Conservation (phyloP, 2,888 invertebrate genomes). For the Eugnorisma glareosa region DNA sequence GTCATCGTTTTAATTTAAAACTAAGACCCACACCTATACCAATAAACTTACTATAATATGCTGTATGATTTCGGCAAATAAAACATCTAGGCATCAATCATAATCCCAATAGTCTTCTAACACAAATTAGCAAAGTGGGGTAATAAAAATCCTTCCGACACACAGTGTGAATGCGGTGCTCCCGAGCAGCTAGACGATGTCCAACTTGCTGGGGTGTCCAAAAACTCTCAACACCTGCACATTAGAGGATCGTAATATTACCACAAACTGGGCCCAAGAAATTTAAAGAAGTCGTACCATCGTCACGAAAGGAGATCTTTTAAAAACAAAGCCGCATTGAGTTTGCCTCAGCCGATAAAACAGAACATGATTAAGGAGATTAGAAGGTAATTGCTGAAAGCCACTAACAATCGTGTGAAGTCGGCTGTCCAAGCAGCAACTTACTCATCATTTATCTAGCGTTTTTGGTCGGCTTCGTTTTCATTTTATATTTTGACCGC, state of each 20-base stretch:
- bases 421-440: neutral
- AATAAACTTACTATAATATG: neutral
- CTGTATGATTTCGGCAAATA: neutral
- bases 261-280: no score
- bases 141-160: no score
- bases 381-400: neutral
- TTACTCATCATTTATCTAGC: neutral
- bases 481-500: no score
- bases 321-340: neutral
- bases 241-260: no score
- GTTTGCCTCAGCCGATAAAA: neutral
- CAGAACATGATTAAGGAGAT: neutral
- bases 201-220: no score
- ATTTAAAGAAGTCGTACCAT: no score
- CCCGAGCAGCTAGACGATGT: no score
- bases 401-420: neutral
- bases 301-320: no score
- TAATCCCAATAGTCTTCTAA: neutral
- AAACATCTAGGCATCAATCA: neutral
- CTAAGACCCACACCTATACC: neutral
- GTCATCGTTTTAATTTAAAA: slow-evolving; percentile 8
- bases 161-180: no score
- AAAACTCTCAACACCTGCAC: no score
- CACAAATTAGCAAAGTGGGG: no score
- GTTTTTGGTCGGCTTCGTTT: no score